These are phyloP conservation scores for Pentalonia nigronervosa DNA, from an alignment of 1,140 invertebrate species.

Conservation along the genomic window DNA sequence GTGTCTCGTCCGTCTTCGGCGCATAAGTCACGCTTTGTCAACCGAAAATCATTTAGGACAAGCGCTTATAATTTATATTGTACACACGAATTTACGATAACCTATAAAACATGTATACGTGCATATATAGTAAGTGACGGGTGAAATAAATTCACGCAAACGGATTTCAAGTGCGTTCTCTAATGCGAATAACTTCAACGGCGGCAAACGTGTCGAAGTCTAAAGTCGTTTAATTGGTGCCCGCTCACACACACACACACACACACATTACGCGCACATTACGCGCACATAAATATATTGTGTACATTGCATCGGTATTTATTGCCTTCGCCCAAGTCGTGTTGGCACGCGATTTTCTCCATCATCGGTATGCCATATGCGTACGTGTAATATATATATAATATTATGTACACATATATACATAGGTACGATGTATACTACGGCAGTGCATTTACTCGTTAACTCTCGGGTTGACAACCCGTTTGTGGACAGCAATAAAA, in stretches of 20 bases:
- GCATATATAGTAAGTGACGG: not conserved
- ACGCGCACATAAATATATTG: not conserved
- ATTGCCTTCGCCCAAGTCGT: not conserved
- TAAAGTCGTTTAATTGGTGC: not conserved
- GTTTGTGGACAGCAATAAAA: conserved; percentile 10
- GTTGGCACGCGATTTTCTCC: not conserved
- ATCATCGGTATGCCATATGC: not conserved
- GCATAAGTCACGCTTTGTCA: not conserved
- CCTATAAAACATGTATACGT: not conserved
- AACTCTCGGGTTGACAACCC: not conserved
- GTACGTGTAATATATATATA: not conserved
- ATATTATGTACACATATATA: not conserved
- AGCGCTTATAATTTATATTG: not conserved
- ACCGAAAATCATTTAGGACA: not conserved
- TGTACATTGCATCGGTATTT: not conserved
- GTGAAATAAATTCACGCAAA: not conserved
- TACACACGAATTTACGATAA: not conserved
- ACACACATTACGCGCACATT: no score
- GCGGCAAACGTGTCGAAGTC: not conserved
- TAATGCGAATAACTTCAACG: conserved; percentile 3
- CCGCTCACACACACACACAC: no score
- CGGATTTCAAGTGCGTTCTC: not conserved
- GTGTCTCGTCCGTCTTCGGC: not conserved
- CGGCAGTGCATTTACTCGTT: not conserved
- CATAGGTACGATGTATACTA: not conserved